Percentiles rank a stretch among this genome's conserved stretches.
These are phyloP conservation scores for Cheilosia soror DNA, from an alignment of 2,888 invertebrate genomes.

Conservation along the genomic window DNA sequence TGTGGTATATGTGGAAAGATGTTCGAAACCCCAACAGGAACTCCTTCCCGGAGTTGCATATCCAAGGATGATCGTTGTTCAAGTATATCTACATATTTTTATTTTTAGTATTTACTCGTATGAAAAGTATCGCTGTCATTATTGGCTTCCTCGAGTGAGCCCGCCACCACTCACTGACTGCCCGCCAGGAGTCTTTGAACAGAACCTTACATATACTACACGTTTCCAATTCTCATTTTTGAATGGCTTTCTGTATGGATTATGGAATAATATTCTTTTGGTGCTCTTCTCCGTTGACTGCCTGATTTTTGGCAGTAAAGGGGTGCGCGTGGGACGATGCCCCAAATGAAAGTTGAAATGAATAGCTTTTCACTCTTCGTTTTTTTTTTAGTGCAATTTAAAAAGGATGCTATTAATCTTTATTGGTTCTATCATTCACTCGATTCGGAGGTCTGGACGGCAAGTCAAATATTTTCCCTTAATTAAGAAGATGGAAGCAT, in stretches of 20 bases:
- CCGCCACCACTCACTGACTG: not conserved
- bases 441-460: constrained; percentile 48
- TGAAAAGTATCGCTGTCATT: constrained; percentile 73
- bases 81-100: constrained; percentile 21
- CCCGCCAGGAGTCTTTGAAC: constrained; percentile 50
- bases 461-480: constrained; percentile 69
- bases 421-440: constrained; percentile 74
- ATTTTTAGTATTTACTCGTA: constrained; percentile 46
- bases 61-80: constrained; percentile 35
- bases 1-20: constrained; percentile 13
- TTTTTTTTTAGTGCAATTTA: constrained; percentile 53
- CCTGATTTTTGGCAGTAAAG: constrained; percentile 57
- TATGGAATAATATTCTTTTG: constrained; percentile 68
- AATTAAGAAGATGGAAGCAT: constrained; percentile 66
- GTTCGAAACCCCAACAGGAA: constrained; percentile 11
- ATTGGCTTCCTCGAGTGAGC: constrained; percentile 73
- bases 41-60: not conserved
- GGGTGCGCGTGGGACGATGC: constrained; percentile 24
- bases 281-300: constrained; percentile 57
- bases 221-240: constrained; percentile 53
- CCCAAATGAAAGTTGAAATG: constrained; percentile 60
- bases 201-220: constrained; percentile 52
- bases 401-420: constrained; percentile 73
- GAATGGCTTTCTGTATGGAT: constrained; percentile 53
- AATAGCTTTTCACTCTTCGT: constrained; percentile 17